phyloP scores from a whole-genome alignment of 2,888 invertebrate species.

The Caenorhabditis panamensis region DNA sequence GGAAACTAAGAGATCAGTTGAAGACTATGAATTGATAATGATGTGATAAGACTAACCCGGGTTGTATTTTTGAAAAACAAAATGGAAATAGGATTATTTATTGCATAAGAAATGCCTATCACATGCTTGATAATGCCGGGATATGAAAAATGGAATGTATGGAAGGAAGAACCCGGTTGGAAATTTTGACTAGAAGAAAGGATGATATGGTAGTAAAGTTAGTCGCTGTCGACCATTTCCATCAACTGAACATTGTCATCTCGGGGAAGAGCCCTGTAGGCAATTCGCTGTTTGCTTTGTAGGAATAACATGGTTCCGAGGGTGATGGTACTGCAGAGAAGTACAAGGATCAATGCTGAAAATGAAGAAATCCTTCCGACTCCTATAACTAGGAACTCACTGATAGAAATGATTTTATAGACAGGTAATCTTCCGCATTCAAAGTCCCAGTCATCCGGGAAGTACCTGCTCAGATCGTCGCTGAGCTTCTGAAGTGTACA shows the following conservation, averaged over 20 bases:
- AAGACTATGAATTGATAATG: constrained; percentile 25
- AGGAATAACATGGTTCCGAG: constrained; percentile 24
- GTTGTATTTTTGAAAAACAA: constrained; percentile 9
- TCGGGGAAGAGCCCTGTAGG: not conserved
- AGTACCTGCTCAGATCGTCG: constrained; percentile 39
- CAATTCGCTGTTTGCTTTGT: constrained; percentile 17
- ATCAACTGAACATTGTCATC: constrained; percentile 36
- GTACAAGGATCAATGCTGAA: constrained; percentile 24
- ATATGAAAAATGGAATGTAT: constrained; percentile 1
- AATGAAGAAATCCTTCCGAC: no score
- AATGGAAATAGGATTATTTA: constrained; percentile 19
- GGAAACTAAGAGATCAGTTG: constrained; percentile 51
- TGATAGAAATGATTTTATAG: constrained; percentile 13
- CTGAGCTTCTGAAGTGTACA: constrained; percentile 72
- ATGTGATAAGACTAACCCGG: constrained; percentile 7
- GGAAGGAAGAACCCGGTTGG: not conserved
- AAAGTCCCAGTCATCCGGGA: constrained; percentile 68
- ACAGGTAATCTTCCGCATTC: constrained; percentile 71
- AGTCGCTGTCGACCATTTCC: constrained; percentile 33
- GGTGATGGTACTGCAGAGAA: constrained; percentile 5
- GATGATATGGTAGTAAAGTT: not conserved
- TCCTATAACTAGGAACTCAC: no score
- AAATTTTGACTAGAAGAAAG: no score
- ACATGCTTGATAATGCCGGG: constrained; percentile 2
- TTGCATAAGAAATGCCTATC: constrained; percentile 19